Evolutionary conservation across 2,113 vertebrate species (phyloP).

Genomic region (Petroica traversi): DNA sequence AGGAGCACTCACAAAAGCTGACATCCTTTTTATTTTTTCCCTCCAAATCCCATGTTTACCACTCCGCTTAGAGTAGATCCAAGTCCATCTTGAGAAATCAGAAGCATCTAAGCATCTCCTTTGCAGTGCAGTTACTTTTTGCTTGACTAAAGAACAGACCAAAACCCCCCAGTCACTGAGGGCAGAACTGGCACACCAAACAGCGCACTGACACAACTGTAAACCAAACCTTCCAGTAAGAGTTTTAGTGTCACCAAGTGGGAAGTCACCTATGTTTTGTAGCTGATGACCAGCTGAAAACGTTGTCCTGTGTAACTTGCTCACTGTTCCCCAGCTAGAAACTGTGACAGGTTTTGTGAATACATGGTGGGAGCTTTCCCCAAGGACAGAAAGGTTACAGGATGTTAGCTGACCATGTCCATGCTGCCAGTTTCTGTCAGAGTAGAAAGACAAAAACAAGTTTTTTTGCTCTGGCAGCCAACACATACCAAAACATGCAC

Average conservation of each 20-base stretch:
- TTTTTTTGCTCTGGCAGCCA: background rate
- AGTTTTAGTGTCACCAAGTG: background rate
- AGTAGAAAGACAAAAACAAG: background rate
- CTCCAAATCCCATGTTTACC: background rate
- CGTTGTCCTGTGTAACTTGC: accelerated
- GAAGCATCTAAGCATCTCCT: background rate
- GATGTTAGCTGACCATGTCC: background rate
- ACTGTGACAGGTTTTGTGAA: background rate
- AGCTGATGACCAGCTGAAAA: background rate
- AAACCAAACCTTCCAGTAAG: background rate
- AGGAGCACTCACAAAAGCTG: background rate
- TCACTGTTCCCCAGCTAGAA: background rate
- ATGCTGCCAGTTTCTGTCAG: background rate
- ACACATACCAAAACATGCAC: background rate
- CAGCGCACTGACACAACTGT: background rate
- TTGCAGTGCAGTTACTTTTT: background rate
- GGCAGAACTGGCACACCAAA: background rate
- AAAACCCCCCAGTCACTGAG: background rate
- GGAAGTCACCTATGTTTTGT: background rate
- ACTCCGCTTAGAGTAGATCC: background rate
- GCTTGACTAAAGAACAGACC: background rate
- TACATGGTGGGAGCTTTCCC: background rate
- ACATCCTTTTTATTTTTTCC: accelerated
- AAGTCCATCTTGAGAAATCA: background rate
- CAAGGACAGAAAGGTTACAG: background rate